phyloP scores from a whole-genome alignment of 2,888 invertebrate species.

The Aphidius colemani region DNA sequence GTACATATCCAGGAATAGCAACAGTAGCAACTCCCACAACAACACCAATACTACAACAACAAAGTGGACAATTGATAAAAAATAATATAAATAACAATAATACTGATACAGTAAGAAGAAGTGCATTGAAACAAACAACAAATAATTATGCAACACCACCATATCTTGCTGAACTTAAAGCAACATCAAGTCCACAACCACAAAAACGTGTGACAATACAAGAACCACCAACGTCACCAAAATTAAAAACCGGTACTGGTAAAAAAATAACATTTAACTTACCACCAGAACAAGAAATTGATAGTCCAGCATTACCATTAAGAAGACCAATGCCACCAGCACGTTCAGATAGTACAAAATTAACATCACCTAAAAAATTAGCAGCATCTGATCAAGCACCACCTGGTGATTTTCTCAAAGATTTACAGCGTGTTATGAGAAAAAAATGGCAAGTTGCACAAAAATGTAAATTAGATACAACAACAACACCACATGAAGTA shows the following conservation, averaged over 20 bases:
- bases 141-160: constrained; percentile 59
- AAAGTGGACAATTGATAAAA: constrained; percentile 22
- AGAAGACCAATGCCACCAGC: constrained; percentile 75
- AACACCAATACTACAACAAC: no score
- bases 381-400: constrained; percentile 75
- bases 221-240: constrained; percentile 63
- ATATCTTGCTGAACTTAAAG: constrained; percentile 66
- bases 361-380: constrained; percentile 73
- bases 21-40: no score
- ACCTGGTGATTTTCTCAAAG: constrained; percentile 82
- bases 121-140: constrained; percentile 52
- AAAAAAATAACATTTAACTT: constrained; percentile 73
- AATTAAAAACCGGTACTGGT: constrained; percentile 63
- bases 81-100: constrained; percentile 51
- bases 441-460: constrained; percentile 94
- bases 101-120: constrained; percentile 55
- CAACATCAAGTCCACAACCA: constrained; percentile 63
- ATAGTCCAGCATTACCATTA: constrained; percentile 66
- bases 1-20: constrained; percentile 30
- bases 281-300: constrained; percentile 58
- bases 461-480: constrained; percentile 84
- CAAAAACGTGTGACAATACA: constrained; percentile 70
- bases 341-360: constrained; percentile 70
- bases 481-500: constrained; percentile 90
- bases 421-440: constrained; percentile 88